Evolutionary conservation across 2,888 invertebrate species (phyloP), one percentile per base, ranked within the genome.

Genomic region (Macaria liturata): DNA sequence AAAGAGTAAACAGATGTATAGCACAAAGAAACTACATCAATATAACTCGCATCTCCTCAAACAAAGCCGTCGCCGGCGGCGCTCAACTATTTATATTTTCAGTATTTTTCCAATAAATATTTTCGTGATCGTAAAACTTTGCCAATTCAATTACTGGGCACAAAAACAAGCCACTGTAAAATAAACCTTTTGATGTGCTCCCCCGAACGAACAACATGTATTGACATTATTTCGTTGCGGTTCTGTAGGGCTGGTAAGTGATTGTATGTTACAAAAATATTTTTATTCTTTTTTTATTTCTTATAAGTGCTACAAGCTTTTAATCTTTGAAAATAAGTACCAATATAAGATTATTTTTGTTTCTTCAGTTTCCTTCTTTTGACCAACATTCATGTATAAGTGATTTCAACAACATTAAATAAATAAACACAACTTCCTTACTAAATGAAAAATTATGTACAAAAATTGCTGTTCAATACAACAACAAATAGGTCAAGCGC

Each of bases 81-180:
- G 46, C 52, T 42, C 31, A 46, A 65, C 72, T 80, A 80, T 82
- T 79, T 77, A 71, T 72, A 74, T 74, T 74, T 67, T 66, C 68
- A 76, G 71, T 73, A 75, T 74, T 74, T 67, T 66, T 66, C 73
- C 72, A 70, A 74, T 71, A 80, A 78, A 82, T 76, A 78, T 84
- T 81, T 79, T 78, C 74, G 72, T 67, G 71, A 75, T 78, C 76
- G 75, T 78, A 81, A 81, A 60, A 86, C 79, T 81, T 81, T 75
- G 70, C 77, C 79, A 81, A 83, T 84, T 83, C 83, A 88, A 85
- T 86, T 84, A 84, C 75, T 64, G 62, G 68, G 68, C 67, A 75
- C 75, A 81, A 84, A 78, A 79, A 78, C 76, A 80, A 74, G 72
- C 76, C 75, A 77, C 78, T 77, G 83, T 80, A 79, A 84, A 84